Conservation (phyloP, 2,113 vertebrate genomes). For the Scomber scombrus region DNA sequence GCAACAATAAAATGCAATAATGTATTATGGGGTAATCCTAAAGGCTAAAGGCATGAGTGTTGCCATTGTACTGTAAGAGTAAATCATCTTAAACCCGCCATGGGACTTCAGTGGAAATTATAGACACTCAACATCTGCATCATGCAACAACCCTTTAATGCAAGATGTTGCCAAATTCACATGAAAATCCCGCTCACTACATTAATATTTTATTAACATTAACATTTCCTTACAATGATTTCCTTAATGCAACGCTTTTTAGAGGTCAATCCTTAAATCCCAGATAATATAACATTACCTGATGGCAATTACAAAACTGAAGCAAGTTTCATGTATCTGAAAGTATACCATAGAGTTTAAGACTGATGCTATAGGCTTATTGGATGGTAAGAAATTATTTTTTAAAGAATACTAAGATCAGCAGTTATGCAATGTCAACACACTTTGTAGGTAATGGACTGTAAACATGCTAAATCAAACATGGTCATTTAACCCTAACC, state of each 20-base stretch:
- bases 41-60: too few species aligned
- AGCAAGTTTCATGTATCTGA: background rate
- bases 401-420: background rate
- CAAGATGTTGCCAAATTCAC: too few species aligned
- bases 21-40: background rate
- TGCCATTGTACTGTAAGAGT: too few species aligned
- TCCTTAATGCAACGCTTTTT: background rate
- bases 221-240: background rate
- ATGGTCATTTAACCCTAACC: conserved; percentile 34
- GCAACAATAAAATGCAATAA: background rate
- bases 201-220: background rate
- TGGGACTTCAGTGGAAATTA: too few species aligned
- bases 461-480: conserved; percentile 6
- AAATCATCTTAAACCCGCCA: too few species aligned
- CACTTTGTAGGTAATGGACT: conserved; percentile 23
- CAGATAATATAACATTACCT: background rate
- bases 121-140: too few species aligned
- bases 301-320: background rate
- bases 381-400: conserved; percentile 7
- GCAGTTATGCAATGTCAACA: background rate
- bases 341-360: background rate
- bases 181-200: too few species aligned
- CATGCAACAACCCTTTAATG: too few species aligned
- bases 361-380: background rate
- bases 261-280: background rate